Evolutionary conservation across 2,888 invertebrate genomes (phyloP).

Genomic region (Phortica okadai): DNA sequence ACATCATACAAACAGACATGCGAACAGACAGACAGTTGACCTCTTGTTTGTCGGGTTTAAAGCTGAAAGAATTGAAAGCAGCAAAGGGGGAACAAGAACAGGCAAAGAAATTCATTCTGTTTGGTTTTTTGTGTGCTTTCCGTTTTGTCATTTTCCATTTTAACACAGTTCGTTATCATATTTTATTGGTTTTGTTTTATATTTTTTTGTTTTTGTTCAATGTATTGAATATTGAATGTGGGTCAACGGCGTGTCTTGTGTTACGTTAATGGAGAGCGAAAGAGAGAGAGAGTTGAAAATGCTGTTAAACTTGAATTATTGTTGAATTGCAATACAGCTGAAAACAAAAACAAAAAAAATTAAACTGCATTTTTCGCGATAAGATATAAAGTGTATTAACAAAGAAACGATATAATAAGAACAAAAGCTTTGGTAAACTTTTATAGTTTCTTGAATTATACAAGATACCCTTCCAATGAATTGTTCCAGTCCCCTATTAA

Average conservation of each 20-base stretch:
- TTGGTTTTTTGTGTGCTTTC: background rate
- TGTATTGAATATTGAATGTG: slow-evolving; percentile 42
- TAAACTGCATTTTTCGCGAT: background rate
- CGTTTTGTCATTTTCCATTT: background rate
- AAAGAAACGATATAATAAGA: background rate
- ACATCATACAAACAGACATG: background rate
- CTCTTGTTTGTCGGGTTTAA: background rate
- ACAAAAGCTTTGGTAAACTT: background rate
- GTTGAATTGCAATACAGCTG: background rate
- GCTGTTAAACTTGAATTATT: background rate
- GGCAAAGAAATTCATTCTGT: background rate
- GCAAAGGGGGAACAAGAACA: background rate
- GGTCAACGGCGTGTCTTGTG: slow-evolving; percentile 44
- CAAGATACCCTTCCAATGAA: background rate
- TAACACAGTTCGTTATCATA: slow-evolving; percentile 8
- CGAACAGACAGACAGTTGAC: background rate
- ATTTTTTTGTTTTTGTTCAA: background rate
- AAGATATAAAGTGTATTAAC: background rate
- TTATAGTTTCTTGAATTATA: background rate
- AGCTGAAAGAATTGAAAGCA: background rate
- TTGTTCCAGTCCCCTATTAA: slow-evolving; percentile 13
- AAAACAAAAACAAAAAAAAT: background rate
- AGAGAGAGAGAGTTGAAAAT: background rate
- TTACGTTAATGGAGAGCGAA: background rate
- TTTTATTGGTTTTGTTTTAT: background rate